These are phyloP conservation scores for Holothuria scabra DNA, from an alignment of 53 echinoderm and acorn worm species.

Conservation along the genomic window DNA sequence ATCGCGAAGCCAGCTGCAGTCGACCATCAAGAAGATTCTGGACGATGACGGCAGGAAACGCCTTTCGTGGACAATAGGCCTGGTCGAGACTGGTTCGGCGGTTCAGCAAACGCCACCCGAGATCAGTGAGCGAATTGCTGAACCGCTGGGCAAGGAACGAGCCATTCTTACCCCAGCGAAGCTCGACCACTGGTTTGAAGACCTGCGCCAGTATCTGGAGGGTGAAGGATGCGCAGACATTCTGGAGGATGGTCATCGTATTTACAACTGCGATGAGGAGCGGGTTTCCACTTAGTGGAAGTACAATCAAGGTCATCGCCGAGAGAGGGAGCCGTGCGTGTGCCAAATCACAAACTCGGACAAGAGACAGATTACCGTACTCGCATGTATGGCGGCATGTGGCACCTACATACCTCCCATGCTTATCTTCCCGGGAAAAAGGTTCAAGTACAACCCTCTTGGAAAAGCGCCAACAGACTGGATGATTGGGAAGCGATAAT, in stretches of 20 bases:
- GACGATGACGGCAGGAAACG: constrained; percentile 11
- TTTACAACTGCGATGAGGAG: background rate
- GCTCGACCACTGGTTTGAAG: background rate
- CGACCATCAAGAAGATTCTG: too few species aligned
- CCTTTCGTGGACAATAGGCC: constrained; percentile 49
- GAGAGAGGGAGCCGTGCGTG: background rate
- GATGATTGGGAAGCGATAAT: background rate
- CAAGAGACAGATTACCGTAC: too few species aligned
- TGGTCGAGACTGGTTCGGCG: constrained; percentile 11
- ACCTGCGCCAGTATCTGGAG: background rate
- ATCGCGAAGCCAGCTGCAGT: too few species aligned
- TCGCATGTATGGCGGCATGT: constrained; percentile 5
- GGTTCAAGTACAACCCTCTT: constrained; percentile 2
- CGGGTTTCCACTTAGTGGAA: background rate
- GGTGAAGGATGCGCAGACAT: background rate
- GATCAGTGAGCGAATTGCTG: too few species aligned
- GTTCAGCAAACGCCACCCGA: background rate
- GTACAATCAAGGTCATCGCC: background rate
- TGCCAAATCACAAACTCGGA: constrained; percentile 27
- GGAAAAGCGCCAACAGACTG: constrained; percentile 2
- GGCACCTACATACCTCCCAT: constrained; percentile 29
- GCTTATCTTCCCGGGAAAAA: background rate
- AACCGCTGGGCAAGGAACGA: background rate
- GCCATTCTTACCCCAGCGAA: too few species aligned
- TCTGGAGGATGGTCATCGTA: background rate